These are phyloP conservation scores for Turritopsis dohrnii DNA, from an alignment of 30 jellyfish, hydroid and myxozoan genomes.

Conservation along the genomic window DNA sequence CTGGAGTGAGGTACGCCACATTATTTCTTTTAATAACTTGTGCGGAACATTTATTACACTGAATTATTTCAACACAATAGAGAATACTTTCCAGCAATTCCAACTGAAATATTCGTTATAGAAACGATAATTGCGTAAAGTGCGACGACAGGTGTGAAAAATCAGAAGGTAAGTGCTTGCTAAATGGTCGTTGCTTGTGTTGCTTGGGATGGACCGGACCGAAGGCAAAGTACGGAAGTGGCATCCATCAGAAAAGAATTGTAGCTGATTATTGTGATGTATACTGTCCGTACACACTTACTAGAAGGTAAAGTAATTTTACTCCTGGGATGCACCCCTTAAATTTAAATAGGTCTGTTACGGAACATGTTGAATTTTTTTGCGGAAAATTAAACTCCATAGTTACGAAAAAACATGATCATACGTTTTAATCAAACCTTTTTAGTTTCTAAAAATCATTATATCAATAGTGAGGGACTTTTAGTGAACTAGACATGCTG, in stretches of 20 bases:
- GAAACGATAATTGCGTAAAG: background rate
- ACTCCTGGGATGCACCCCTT: background rate
- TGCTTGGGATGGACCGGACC: slow-evolving; percentile 39
- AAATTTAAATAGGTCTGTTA: too few species aligned
- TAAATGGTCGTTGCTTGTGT: slow-evolving; percentile 30
- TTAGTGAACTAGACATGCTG: too few species aligned
- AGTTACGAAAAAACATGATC: too few species aligned
- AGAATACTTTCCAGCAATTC: background rate
- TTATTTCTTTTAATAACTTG: background rate
- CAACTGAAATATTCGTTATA: slow-evolving; percentile 1
- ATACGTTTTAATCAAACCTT: too few species aligned
- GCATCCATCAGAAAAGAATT: background rate
- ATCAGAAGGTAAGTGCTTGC: slow-evolving; percentile 17
- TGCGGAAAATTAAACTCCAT: too few species aligned
- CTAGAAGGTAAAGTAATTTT: background rate
- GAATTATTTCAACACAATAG: background rate
- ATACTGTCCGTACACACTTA: slow-evolving; percentile 1
- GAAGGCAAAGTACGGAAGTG: slow-evolving; percentile 1
- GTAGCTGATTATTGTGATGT: slow-evolving; percentile 16
- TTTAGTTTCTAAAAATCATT: too few species aligned
- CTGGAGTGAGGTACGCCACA: background rate
- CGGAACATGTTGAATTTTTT: too few species aligned
- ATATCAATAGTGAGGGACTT: too few species aligned
- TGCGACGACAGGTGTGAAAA: slow-evolving; percentile 15
- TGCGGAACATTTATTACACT: background rate